Evolutionary conservation across 2,888 invertebrate genomes (phyloP), one percentile per base, ranked within the genome.

Genomic region (Drosophila fungiperda): DNA sequence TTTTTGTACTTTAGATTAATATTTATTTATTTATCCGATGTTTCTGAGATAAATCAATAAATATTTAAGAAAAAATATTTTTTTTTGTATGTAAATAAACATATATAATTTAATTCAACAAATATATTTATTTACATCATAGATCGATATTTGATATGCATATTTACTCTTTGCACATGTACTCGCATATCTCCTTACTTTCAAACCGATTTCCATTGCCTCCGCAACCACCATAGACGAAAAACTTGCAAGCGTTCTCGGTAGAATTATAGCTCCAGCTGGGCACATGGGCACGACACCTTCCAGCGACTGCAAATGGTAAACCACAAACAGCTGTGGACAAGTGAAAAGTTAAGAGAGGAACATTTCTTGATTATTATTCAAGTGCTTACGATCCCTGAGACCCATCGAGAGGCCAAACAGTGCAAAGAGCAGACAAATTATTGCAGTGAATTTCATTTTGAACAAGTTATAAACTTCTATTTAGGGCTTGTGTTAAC

Each of bases 331-430:
- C 9, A 1, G 49, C 83, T 84, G 26, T 8, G 20, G 6, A 45
- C 3, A 20, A 26, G 17, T 8, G 7, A 12, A 29, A 15, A 50
- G 2, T 23, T 20, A 45, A 35, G 15, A 17, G 6, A 49, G 36
- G 5, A 48, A 23, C 1, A 0, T 0, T 6, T 9, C 26, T 8
- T 20, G 2, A 17, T 17, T 23, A 17, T 2, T 8, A 1, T 45
- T 8, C 2, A 3, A 12, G 4, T 35, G 65, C 87, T 75, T 68
- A 90, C 90, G 58, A 80, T 83, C 63, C 73, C 86, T 89, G 5
- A 84, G 40, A 20, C 62, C 89, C 40, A 78, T n/a, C 1, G 80
- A 59, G 0, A 76, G 38, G 12, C 76, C 76, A 40, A 87, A 58
- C 3, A 90, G 52, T 7, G 82, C 86, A 4, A 78, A 78, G 49